Evolutionary conservation across 2,113 vertebrate genomes (phyloP), one percentile per base, ranked within the genome.

Genomic region (Danionella cerebrum): DNA sequence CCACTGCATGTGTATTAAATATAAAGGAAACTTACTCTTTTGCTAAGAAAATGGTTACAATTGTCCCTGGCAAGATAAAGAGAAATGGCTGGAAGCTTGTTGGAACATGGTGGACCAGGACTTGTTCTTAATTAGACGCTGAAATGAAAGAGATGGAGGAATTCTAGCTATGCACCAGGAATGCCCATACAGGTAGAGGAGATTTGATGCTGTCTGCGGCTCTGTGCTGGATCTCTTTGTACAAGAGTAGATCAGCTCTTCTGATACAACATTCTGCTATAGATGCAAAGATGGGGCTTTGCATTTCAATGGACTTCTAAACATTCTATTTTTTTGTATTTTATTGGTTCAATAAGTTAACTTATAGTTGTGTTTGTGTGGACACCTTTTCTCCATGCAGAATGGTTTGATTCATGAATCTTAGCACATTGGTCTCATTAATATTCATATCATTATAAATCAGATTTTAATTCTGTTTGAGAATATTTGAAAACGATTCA

Each of bases 151-250:
- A 52, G 67, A 76, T 48, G 5, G 52, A 71, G 74, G 71, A 82
- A 81, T 84, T 85, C 75, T 67, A 77, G 73, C 74, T 75, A 79
- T 80, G 78, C 80, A 66, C 79, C 69, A 2, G 73, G 77, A 80
- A 86, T 84, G 80, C 81, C 79, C 81, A 74, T 78, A 73, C 84
- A 86, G 78, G 83, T 83, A 81, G 79, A 62, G 62, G 60, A 75
- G 74, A 22, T 81, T 76, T 80, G 85, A 72, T 79, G 66, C 70
- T 76, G 54, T 72, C 65, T 76, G 67, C 53, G 47, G 65, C 62
- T 58, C 71, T n/a, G 19, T 67, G 69, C 42, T 65, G 36, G 42
- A 65, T 60, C 35, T 65, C 29, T 53, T 63, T 59, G 18, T 16
- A 14, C 63, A 29, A 19, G 41, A 21, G 57, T n/a, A 75, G 68